A percentile compares a stretch with the other conserved stretches of the same genome.
Evolutionary conservation across 2,797 vertebrate species (phyloP).

Genomic region (Columba guinea): DNA sequence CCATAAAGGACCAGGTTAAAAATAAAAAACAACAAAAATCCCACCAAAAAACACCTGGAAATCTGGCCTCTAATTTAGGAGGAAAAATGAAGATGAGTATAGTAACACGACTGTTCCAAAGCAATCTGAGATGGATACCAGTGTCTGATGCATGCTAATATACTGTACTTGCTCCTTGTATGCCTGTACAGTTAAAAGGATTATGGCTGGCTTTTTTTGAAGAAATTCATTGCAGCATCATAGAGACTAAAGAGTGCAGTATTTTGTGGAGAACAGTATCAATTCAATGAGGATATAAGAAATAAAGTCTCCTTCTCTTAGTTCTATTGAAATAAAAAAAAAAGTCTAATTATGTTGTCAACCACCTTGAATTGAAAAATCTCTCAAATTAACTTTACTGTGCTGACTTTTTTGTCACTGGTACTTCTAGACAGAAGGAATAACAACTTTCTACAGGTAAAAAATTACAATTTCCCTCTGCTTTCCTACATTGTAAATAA

Average conservation of each 20-base stretch:
- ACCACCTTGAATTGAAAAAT: neutral
- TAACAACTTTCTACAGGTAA: neutral
- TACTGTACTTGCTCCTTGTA: neutral
- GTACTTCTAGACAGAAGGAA: neutral
- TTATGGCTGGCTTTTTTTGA: rapidly evolving
- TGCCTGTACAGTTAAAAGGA: neutral
- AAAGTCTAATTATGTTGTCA: neutral
- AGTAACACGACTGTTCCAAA: neutral
- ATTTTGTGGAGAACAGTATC: neutral
- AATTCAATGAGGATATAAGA: neutral
- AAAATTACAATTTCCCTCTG: neutral
- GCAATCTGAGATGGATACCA: neutral
- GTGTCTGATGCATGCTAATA: neutral
- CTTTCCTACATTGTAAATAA: neutral
- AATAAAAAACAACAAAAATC: neutral
- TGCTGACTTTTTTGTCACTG: neutral
- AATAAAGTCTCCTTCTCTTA: neutral
- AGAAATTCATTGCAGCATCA: neutral
- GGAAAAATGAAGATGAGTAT: neutral
- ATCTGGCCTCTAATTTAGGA: neutral
- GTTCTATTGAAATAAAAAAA: neutral
- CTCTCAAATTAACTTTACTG: neutral
- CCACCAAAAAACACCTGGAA: neutral
- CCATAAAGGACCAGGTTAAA: neutral
- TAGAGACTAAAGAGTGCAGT: neutral